These are phyloP conservation scores for Drymodes brunneopygia DNA, from an alignment of 2,113 vertebrate genomes.

Conservation along the genomic window DNA sequence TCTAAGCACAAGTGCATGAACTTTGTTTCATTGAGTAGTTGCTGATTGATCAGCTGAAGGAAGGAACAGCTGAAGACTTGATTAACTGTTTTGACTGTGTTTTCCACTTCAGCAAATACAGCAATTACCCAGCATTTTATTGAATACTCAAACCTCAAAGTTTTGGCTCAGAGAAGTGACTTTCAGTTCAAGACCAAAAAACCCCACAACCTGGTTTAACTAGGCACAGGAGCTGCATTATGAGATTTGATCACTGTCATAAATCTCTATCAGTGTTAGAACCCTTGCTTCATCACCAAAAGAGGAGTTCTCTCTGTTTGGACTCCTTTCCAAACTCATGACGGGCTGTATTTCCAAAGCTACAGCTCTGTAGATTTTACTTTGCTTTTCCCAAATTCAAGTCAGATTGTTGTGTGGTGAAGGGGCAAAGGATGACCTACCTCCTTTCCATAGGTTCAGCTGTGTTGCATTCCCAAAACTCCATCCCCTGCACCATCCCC, in stretches of 20 bases:
- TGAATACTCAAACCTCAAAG: not conserved
- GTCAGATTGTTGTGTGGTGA: not conserved
- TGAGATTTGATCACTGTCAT: not conserved
- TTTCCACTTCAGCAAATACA: not conserved
- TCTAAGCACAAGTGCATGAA: not conserved
- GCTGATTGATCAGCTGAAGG: not conserved
- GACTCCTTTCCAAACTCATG: not conserved
- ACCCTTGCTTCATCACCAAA: fast-evolving
- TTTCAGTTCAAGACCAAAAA: not conserved
- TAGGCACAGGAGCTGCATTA: not conserved
- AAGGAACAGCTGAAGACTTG: not conserved
- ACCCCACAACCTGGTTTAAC: not conserved
- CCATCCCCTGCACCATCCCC: not conserved
- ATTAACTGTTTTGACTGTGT: conserved; percentile 11
- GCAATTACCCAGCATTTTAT: not conserved
- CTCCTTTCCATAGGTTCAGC: not conserved
- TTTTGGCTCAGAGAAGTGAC: not conserved
- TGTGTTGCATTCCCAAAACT: not conserved
- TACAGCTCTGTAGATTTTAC: not conserved
- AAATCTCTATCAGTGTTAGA: not conserved
- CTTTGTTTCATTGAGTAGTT: not conserved
- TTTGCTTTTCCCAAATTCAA: not conserved
- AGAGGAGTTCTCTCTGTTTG: not conserved
- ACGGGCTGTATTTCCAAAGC: not conserved
- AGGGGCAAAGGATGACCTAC: not conserved